Conservation (phyloP, 2,888 invertebrate species). For the Hydrotaea diabolus region DNA sequence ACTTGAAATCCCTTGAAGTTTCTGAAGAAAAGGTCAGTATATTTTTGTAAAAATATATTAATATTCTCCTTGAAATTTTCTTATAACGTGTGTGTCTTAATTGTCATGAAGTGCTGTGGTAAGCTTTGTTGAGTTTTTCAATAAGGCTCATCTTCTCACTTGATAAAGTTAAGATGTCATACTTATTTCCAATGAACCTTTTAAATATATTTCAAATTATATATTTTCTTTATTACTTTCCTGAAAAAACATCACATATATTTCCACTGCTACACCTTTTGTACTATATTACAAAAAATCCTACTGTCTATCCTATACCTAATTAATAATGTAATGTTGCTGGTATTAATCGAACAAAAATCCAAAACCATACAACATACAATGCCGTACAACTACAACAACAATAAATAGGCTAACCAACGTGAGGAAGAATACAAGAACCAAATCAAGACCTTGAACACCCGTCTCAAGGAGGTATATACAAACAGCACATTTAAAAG, state of each 20-base stretch:
- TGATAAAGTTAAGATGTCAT: background rate
- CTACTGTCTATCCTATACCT: slow-evolving; percentile 17
- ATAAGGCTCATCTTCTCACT: background rate
- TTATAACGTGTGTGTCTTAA: background rate
- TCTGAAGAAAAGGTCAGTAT: slow-evolving; percentile 98
- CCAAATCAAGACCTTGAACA: slow-evolving; percentile 99
- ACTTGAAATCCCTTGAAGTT: slow-evolving; percentile 99
- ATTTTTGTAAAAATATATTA: slow-evolving; percentile 7
- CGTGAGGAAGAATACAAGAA: slow-evolving; percentile 99
- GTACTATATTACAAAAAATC: slow-evolving; percentile 58
- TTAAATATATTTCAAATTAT: slow-evolving; percentile 14
- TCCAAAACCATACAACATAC: slow-evolving; percentile 46
- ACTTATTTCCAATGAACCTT: background rate
- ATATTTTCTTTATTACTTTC: slow-evolving; percentile 19
- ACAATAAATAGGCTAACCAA: slow-evolving; percentile 93
- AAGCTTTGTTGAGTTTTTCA: background rate
- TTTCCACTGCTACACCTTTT: slow-evolving; percentile 45
- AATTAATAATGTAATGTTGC: slow-evolving; percentile 18
- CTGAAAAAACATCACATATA: slow-evolving; percentile 6
- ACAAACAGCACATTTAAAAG: slow-evolving; percentile 27
- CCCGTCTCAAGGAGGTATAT: slow-evolving; percentile 98
- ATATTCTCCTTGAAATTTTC: too few relatives aligned
- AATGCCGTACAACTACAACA: slow-evolving; percentile 73
- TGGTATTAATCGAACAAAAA: slow-evolving; percentile 9
- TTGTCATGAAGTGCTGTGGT: background rate